Conservation (phyloP, 2,797 vertebrate species). For the Parauchenoglanis ngamensis region DNA sequence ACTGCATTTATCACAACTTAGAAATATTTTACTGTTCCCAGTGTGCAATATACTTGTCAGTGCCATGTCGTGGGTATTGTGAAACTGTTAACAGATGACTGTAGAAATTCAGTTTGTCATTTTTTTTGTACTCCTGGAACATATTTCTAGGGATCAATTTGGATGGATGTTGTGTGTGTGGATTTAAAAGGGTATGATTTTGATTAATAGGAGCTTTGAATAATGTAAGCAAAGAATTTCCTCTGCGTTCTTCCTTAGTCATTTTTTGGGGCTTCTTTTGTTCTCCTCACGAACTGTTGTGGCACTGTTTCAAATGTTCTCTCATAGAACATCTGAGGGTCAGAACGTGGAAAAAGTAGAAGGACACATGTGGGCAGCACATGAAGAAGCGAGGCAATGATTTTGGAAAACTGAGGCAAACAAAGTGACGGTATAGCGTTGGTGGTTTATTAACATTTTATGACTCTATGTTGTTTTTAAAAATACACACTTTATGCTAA, state of each 20-base stretch:
- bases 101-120: conserved; percentile 9
- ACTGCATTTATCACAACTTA: conserved; percentile 22
- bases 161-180: not conserved
- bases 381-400: conserved; percentile 56
- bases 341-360: conserved; percentile 50
- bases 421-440: conserved; percentile 63
- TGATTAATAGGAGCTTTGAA: conserved; percentile 50
- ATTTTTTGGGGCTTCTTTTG: conserved; percentile 35
- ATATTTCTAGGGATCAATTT: not conserved
- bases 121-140: conserved; percentile 19
- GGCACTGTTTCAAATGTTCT: conserved; percentile 53
- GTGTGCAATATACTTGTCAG: conserved; percentile 14
- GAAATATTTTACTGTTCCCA: conserved; percentile 19
- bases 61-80: conserved; percentile 18
- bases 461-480: conserved; percentile 64
- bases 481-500: conserved; percentile 66
- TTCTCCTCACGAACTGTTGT: conserved; percentile 49
- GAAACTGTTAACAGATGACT: conserved; percentile 30
- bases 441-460: conserved; percentile 53
- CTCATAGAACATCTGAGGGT: conserved; percentile 40
- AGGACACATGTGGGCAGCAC: conserved; percentile 69
- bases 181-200: conserved; percentile 46
- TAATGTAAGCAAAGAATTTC: conserved; percentile 54
- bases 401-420: conserved; percentile 40
- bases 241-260: conserved; percentile 41